Percentiles rank a stretch among this genome's conserved stretches.
These are phyloP conservation scores for Aegypius monachus DNA, from an alignment of 2,113 vertebrate species.

Conservation along the genomic window DNA sequence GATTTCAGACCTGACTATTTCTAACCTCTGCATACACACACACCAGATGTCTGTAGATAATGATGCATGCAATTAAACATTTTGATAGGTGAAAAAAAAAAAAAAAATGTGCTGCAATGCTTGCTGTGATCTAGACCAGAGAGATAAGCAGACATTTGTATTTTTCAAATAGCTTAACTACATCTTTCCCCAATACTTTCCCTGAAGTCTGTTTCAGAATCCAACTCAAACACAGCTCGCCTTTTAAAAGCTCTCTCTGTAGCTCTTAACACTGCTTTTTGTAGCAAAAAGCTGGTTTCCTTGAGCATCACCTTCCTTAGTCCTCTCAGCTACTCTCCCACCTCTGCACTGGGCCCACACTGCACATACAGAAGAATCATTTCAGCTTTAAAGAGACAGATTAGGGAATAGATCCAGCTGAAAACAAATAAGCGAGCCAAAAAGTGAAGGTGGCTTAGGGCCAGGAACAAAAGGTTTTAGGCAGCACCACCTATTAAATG, in stretches of 20 bases:
- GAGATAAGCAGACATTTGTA: neutral
- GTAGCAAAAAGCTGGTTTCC: neutral
- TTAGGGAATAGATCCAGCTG: neutral
- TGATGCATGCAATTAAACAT: rapidly evolving
- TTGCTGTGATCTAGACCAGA: neutral
- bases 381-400: neutral
- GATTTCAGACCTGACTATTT: neutral
- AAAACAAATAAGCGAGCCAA: neutral
- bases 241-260: neutral
- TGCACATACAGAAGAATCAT: neutral
- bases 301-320: neutral
- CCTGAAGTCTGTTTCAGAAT: neutral
- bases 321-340: neutral
- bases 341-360: neutral
- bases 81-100: neutral
- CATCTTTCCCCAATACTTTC: neutral
- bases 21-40: neutral
- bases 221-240: neutral
- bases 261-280: neutral
- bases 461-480: neutral
- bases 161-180: rapidly evolving
- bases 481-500: neutral
- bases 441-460: neutral
- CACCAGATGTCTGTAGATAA: neutral
- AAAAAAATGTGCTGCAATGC: neutral